phyloP scores from a whole-genome alignment of 1,140 invertebrate genomes.

The Matsumurasca onukii region DNA sequence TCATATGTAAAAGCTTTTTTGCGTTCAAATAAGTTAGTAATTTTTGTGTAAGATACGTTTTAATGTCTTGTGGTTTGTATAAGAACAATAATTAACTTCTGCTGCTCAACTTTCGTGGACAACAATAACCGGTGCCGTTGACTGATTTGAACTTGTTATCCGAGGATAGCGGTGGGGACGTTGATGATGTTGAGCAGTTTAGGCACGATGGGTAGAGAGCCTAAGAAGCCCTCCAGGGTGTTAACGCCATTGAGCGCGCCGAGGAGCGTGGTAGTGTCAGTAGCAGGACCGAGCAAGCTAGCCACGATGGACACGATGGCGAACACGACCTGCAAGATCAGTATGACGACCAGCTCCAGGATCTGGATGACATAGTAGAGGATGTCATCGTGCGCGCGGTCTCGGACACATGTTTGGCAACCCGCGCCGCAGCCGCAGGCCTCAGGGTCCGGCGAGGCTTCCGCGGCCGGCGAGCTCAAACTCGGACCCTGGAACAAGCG shows the following conservation, averaged over 20 bases:
- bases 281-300: background rate
- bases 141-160: background rate
- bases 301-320: background rate
- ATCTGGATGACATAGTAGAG: background rate
- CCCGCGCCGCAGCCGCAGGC: background rate
- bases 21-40: too few relatives aligned
- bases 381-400: background rate
- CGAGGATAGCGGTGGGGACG: conserved; percentile 8
- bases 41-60: too few relatives aligned
- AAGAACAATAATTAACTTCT: background rate
- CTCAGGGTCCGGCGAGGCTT: background rate
- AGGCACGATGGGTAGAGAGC: background rate
- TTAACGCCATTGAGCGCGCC: conserved; percentile 4
- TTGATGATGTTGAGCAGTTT: conserved; percentile 15
- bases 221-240: background rate
- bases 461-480: background rate
- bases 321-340: background rate
- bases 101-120: background rate
- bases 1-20: too few relatives aligned
- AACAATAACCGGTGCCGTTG: background rate
- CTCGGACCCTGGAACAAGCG: background rate
- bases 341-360: background rate
- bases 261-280: conserved; percentile 7
- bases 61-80: too few relatives aligned
- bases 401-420: background rate